phyloP scores from a whole-genome alignment of 2,797 vertebrate genomes.

The Rhincodon typus region DNA sequence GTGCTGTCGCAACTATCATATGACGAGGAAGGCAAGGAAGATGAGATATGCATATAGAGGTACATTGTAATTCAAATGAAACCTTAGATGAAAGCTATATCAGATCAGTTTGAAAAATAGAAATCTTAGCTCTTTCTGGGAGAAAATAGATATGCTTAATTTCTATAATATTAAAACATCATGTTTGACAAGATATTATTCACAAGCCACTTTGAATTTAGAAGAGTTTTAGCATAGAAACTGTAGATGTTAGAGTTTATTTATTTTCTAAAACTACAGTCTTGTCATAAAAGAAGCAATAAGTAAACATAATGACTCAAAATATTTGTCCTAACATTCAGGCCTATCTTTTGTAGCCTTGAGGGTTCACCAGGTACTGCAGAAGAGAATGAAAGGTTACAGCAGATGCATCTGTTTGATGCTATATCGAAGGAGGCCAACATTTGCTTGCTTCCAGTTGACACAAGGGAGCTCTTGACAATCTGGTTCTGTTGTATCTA shows the following conservation, averaged over 20 bases:
- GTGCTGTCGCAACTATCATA: not conserved
- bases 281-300: not conserved
- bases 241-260: not conserved
- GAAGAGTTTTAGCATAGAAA: not conserved
- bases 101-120: not conserved
- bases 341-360: not conserved
- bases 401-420: not conserved
- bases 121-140: not conserved
- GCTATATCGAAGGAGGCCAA: not conserved
- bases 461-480: constrained; percentile 17
- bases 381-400: constrained; percentile 19
- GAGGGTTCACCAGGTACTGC: constrained; percentile 24
- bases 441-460: constrained; percentile 27
- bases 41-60: not conserved
- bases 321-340: not conserved
- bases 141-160: not conserved
- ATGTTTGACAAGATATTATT: constrained; percentile 4
- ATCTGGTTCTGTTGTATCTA: constrained; percentile 22
- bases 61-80: not conserved
- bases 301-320: not conserved
- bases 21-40: not conserved
- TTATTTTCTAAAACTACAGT: not conserved
- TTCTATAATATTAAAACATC: not conserved
- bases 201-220: not conserved
- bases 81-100: not conserved